Conservation (phyloP, 2,888 invertebrate species). For the Heteropelma amictum region DNA sequence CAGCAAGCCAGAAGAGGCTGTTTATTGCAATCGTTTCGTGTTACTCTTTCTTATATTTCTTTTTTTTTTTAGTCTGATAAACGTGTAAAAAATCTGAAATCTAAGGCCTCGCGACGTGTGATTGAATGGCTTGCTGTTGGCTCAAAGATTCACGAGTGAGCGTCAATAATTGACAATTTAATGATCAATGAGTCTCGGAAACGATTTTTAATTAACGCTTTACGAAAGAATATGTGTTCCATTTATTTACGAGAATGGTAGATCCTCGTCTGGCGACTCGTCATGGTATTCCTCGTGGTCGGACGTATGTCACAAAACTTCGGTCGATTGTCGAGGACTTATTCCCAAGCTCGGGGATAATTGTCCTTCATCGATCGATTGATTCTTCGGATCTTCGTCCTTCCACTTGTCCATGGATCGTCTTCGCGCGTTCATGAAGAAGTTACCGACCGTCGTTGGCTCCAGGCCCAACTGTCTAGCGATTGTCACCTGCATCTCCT, state of each 20-base stretch:
- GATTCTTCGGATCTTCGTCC: conserved; percentile 89
- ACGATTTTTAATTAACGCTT: neutral
- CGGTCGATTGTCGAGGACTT: conserved; percentile 74
- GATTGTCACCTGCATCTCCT: conserved; percentile 99
- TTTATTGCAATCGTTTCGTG: neutral
- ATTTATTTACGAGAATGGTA: conserved; percentile 73
- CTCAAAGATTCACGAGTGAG: neutral
- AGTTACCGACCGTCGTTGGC: conserved; percentile 98
- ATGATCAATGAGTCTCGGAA: conserved; percentile 9
- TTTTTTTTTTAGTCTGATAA: conserved; percentile 34
- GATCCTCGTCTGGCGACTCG: conserved; percentile 76
- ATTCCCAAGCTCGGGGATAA: conserved; percentile 77
- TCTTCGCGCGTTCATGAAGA: conserved; percentile 99
- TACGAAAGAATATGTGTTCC: conserved; percentile 51
- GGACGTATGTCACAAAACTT: conserved; percentile 78
- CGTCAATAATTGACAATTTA: conserved; percentile 10
- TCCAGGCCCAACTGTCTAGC: conserved; percentile 97
- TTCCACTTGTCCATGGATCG: conserved; percentile 99
- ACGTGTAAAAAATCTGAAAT: conserved; percentile 56
- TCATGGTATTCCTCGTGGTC: conserved; percentile 78
- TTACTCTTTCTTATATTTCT: neutral
- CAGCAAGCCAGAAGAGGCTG: conserved; percentile 22
- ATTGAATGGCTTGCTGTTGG: conserved; percentile 3
- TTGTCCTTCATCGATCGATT: conserved; percentile 76
- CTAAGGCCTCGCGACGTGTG: conserved; percentile 36